A percentile compares a stretch with the other conserved stretches of the same genome.
These are phyloP conservation scores for Holothuria glaberrima DNA, from an alignment of 35 echinoderm and acorn worm genomes.

Conservation along the genomic window DNA sequence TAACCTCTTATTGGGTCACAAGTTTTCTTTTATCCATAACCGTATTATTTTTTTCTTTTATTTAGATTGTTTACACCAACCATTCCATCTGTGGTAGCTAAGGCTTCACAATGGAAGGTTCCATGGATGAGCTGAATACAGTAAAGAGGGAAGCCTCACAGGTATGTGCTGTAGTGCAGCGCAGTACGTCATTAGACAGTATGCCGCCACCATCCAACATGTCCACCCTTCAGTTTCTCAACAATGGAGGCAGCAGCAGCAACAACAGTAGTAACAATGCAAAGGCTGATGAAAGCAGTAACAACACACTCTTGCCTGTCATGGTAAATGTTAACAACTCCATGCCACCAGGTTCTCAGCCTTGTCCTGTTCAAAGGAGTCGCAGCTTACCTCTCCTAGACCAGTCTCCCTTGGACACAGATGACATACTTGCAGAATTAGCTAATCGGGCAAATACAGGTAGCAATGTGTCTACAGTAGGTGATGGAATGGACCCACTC, in stretches of 20 bases:
- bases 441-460: slow-evolving; percentile 39
- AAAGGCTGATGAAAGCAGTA: background rate
- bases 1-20: too few relatives aligned
- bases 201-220: slow-evolving; percentile 73
- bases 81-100: background rate
- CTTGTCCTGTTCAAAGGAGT: slow-evolving; percentile 83
- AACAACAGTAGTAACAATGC: background rate
- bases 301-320: slow-evolving; percentile 32
- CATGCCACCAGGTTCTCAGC: slow-evolving; percentile 61
- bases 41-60: background rate
- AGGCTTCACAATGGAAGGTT: slow-evolving; percentile 40
- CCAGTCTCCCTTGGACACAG: slow-evolving; percentile 71
- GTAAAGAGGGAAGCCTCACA: slow-evolving; percentile 50
- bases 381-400: slow-evolving; percentile 84
- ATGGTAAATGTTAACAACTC: slow-evolving; percentile 66
- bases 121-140: slow-evolving; percentile 43
- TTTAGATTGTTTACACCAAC: slow-evolving; percentile 10
- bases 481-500: slow-evolving; percentile 44
- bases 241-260: slow-evolving; percentile 52
- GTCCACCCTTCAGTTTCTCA: slow-evolving; percentile 53
- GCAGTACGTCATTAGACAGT: slow-evolving; percentile 78
- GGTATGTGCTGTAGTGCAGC: slow-evolving; percentile 74
- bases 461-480: background rate
- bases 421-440: slow-evolving; percentile 81
- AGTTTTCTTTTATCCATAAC: background rate